Evolutionary conservation across 2,113 vertebrate species (phyloP).

Genomic region (Tyrannus savana): DNA sequence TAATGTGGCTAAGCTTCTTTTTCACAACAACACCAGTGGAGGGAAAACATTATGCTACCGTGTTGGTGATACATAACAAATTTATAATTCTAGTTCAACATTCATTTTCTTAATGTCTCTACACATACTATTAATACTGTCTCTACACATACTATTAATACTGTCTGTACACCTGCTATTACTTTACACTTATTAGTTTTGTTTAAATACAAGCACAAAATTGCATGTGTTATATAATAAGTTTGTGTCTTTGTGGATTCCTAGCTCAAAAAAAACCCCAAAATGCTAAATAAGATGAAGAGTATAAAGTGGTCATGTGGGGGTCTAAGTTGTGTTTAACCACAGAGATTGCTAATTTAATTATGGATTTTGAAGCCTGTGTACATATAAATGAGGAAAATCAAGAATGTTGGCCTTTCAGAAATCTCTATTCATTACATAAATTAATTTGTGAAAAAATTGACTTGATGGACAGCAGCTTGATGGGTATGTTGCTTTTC

Average conservation of each 20-base stretch:
- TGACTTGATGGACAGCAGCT: neutral
- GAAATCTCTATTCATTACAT: neutral
- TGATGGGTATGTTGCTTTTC: neutral
- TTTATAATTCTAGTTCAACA: neutral
- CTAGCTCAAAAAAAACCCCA: rapidly evolving
- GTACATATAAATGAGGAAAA: neutral
- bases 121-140: neutral
- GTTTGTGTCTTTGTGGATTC: neutral
- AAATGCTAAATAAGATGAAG: neutral
- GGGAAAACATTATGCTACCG: neutral
- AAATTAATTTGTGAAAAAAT: neutral
- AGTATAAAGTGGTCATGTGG: neutral
- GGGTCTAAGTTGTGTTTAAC: neutral
- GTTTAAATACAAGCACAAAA: neutral
- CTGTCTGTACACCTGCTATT: no score
- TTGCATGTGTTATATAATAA: neutral
- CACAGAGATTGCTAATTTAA: neutral
- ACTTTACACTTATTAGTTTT: neutral
- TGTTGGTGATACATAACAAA: neutral
- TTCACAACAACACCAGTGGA: neutral
- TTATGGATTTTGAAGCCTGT: neutral
- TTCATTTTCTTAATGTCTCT: neutral
- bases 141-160: neutral
- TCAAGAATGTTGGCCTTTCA: neutral
- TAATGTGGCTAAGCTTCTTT: neutral